These are phyloP conservation scores for Bombus sibiricus DNA, from an alignment of 1,140 invertebrate genomes.

Conservation along the genomic window DNA sequence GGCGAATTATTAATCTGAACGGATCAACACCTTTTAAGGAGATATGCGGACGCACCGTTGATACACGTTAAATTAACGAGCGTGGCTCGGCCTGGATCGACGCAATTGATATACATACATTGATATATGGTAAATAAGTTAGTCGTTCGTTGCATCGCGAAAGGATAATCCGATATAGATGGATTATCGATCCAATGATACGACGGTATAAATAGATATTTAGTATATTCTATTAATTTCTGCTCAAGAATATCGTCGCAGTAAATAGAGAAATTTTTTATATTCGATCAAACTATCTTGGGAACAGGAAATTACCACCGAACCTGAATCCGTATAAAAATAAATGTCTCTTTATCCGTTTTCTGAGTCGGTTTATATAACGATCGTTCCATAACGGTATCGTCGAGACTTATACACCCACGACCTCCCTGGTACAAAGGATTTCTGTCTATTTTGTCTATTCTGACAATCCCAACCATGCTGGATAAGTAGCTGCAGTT, in stretches of 20 bases:
- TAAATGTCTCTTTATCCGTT: neutral
- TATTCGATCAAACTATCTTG: too few species aligned
- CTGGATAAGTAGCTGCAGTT: neutral
- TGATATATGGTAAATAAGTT: slow-evolving; percentile 47
- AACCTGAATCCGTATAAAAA: neutral
- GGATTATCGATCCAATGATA: neutral
- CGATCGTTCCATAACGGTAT: slow-evolving; percentile 1
- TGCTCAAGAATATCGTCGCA: too few species aligned
- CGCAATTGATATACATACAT: slow-evolving; percentile 15
- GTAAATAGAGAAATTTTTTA: too few species aligned
- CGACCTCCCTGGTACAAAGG: neutral
- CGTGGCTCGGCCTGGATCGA: slow-evolving; percentile 14
- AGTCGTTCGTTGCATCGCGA: slow-evolving; percentile 23
- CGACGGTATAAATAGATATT: neutral
- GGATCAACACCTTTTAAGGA: neutral
- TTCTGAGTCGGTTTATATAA: neutral
- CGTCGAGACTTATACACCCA: neutral
- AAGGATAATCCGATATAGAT: neutral
- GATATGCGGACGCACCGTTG: neutral
- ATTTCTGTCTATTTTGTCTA: neutral
- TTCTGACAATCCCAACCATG: neutral
- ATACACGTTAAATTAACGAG: slow-evolving; percentile 31
- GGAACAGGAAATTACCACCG: too few species aligned
- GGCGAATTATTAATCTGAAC: too few species aligned
- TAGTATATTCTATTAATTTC: too few species aligned